Evolutionary conservation across 2,113 vertebrate species (phyloP).

Genomic region (Proteles cristata): DNA sequence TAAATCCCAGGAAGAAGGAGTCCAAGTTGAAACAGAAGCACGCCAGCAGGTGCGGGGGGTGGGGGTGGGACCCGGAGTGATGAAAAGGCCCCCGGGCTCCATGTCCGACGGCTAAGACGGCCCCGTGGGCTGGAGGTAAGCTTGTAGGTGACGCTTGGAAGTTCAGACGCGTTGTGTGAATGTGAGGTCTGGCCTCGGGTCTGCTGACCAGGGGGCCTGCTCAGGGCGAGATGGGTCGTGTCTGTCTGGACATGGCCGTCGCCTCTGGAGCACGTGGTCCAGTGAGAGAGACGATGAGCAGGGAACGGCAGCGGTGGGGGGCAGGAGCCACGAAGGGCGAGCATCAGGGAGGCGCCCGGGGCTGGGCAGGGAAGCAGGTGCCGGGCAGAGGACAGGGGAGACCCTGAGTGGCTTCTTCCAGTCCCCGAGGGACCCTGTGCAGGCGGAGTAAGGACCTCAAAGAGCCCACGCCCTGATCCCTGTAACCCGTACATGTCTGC

Average conservation of each 20-base stretch:
- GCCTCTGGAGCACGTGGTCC: no score
- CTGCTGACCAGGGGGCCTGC: neutral
- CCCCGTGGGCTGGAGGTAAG: neutral
- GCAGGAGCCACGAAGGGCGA: neutral
- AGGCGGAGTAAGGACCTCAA: no score
- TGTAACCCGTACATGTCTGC: no score
- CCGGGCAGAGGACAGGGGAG: neutral
- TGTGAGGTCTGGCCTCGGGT: rapidly evolving
- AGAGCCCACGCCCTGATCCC: no score
- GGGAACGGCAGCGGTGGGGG: neutral
- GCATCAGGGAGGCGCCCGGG: no score
- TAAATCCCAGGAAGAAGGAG: rapidly evolving
- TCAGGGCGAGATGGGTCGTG: rapidly evolving
- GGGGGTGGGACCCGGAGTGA: rapidly evolving
- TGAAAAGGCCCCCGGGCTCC: no score
- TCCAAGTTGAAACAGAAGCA: rapidly evolving
- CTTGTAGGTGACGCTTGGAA: no score
- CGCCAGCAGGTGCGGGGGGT: rapidly evolving
- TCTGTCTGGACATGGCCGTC: no score
- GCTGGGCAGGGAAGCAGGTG: neutral
- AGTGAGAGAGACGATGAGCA: neutral
- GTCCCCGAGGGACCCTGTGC: neutral
- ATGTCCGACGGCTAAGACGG: rapidly evolving
- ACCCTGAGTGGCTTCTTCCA: neutral
- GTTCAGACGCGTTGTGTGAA: neutral